These are phyloP conservation scores for Phyllotis vaccarum DNA, from an alignment of 2,797 vertebrate genomes.

Conservation along the genomic window DNA sequence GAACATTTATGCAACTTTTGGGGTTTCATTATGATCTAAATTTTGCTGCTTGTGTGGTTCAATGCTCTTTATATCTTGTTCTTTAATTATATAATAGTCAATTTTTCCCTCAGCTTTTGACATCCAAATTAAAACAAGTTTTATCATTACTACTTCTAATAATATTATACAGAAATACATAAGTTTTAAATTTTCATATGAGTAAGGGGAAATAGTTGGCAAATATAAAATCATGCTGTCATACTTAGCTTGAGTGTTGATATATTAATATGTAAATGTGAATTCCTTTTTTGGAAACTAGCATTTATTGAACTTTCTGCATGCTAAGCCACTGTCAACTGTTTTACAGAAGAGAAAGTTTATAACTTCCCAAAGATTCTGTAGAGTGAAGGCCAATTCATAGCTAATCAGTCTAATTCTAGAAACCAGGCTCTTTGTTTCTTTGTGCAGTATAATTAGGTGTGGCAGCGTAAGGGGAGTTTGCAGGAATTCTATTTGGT, in stretches of 20 bases:
- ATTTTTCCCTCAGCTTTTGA: neutral
- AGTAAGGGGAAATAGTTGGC: neutral
- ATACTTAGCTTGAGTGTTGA: constrained; percentile 8
- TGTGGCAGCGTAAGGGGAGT: neutral
- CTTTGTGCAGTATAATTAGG: neutral
- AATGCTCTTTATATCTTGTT: neutral
- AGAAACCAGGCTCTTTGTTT: constrained; percentile 5
- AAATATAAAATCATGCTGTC: neutral
- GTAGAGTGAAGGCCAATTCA: neutral
- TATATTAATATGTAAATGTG: neutral
- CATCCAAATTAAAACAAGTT: neutral
- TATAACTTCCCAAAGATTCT: neutral
- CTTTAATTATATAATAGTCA: neutral
- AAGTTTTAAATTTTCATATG: neutral
- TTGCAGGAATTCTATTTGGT: too few species aligned
- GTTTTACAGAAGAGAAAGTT: neutral
- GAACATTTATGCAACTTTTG: neutral
- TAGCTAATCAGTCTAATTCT: neutral
- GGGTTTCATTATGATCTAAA: neutral
- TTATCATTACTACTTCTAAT: neutral
- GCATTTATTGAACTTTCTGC: neutral
- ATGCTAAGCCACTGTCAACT: neutral
- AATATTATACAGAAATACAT: neutral
- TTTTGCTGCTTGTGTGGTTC: neutral
- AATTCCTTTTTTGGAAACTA: neutral